Percentiles rank a stretch among this genome's conserved stretches.
phyloP scores from a whole-genome alignment of 1,140 invertebrate genomes.

The Proales similis region DNA sequence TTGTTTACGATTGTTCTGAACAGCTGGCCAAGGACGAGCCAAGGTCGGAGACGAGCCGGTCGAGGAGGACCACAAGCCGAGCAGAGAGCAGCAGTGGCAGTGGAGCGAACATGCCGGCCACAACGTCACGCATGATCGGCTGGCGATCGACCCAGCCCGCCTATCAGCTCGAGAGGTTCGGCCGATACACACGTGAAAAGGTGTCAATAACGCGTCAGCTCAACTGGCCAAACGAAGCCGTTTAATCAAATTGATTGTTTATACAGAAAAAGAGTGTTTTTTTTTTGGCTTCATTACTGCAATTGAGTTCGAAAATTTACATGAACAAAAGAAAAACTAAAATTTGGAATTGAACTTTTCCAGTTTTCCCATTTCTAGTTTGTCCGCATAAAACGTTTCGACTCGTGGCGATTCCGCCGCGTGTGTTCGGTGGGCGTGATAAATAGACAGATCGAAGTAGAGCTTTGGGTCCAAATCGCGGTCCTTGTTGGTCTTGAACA shows the following conservation, averaged over 20 bases:
- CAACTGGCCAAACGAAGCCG: slow-evolving; percentile 25
- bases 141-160: slow-evolving; percentile 16
- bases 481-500: too few relatives aligned
- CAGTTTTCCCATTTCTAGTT: slow-evolving; percentile 11
- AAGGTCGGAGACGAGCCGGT: not conserved
- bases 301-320: not conserved
- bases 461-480: too few relatives aligned
- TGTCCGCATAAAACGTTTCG: too few relatives aligned
- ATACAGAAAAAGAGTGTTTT: not conserved
- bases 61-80: slow-evolving; percentile 4
- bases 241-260: slow-evolving; percentile 15
- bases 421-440: too few relatives aligned
- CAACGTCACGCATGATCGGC: slow-evolving; percentile 9
- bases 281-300: not conserved
- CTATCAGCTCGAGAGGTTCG: slow-evolving; percentile 13
- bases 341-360: slow-evolving; percentile 15
- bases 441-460: too few relatives aligned
- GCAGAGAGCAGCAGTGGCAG: too few relatives aligned
- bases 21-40: not conserved
- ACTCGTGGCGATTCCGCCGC: too few relatives aligned
- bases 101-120: too few relatives aligned
- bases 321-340: not conserved
- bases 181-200: not conserved
- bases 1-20: not conserved
- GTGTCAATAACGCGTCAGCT: not conserved